A percentile compares a stretch with the other conserved stretches of the same genome.
These are phyloP conservation scores for Idaea dimidiata DNA, from an alignment of 2,888 invertebrate species.

Conservation along the genomic window DNA sequence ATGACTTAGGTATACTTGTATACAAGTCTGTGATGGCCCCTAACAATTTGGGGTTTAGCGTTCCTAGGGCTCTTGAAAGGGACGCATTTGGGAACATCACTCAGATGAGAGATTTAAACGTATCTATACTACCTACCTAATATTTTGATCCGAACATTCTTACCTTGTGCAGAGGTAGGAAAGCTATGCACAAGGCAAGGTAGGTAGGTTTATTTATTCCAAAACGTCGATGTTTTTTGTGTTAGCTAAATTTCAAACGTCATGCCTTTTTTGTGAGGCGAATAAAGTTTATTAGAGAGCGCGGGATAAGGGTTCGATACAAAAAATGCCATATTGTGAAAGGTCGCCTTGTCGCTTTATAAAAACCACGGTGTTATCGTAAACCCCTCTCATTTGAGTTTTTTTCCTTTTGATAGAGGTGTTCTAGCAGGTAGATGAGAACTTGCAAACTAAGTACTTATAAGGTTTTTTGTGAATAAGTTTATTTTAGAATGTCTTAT, in stretches of 20 bases:
- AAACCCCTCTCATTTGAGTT: slow-evolving; percentile 70
- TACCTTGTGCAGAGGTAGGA: neutral
- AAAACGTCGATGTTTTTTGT: slow-evolving; percentile 20
- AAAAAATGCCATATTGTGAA: slow-evolving; percentile 69
- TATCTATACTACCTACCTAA: neutral
- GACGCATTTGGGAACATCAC: too few species aligned
- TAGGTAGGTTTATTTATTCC: slow-evolving; percentile 3
- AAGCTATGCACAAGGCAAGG: too few species aligned
- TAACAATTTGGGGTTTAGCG: too few species aligned
- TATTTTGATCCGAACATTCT: neutral
- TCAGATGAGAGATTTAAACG: neutral
- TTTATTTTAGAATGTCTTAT: neutral
- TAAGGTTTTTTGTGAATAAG: slow-evolving; percentile 1
- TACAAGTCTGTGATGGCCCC: too few species aligned
- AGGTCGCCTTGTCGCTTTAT: slow-evolving; percentile 73
- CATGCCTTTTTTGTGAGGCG: slow-evolving; percentile 48
- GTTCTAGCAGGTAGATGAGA: slow-evolving; percentile 66
- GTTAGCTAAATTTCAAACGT: slow-evolving; percentile 25
- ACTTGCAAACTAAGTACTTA: slow-evolving; percentile 57
- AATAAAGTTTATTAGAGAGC: slow-evolving; percentile 78
- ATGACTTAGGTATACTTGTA: too few species aligned
- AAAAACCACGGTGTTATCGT: slow-evolving; percentile 67
- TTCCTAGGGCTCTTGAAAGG: too few species aligned
- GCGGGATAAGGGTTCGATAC: slow-evolving; percentile 68
- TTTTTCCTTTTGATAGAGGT: slow-evolving; percentile 68